These are phyloP conservation scores for Brotula barbata DNA, from an alignment of 2,797 vertebrate species.

Conservation along the genomic window DNA sequence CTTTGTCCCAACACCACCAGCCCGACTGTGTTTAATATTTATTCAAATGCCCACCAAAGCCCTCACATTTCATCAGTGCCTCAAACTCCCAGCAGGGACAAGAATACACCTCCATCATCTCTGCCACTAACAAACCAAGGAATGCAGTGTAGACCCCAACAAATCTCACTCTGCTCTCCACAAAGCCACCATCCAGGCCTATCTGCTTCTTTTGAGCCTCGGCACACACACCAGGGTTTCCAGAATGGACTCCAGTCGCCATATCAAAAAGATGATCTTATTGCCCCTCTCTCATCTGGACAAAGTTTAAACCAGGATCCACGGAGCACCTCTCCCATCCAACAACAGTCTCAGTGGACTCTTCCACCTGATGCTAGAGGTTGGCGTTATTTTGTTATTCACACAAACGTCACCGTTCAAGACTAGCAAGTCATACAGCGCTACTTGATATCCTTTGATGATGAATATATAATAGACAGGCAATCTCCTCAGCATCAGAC, in stretches of 20 bases:
- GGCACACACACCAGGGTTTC: constrained; percentile 16
- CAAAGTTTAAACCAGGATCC: constrained; percentile 20
- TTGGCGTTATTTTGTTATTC: constrained; percentile 15
- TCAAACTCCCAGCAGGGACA: constrained; percentile 12
- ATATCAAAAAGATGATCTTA: constrained; percentile 23
- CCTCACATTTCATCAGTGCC: not conserved
- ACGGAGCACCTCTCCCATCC: constrained; percentile 26
- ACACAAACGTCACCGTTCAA: too few species aligned
- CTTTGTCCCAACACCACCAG: constrained; percentile 31
- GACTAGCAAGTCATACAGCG: too few species aligned
- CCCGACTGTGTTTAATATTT: not conserved
- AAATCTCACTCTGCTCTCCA: constrained; percentile 28
- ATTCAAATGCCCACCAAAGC: constrained; percentile 3
- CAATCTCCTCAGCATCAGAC: too few species aligned
- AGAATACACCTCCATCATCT: constrained; percentile 32
- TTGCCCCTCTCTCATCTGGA: constrained; percentile 4
- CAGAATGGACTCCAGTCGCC: constrained; percentile 45
- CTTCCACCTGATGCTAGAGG: constrained; percentile 41
- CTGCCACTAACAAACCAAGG: constrained; percentile 27
- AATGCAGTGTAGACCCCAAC: constrained; percentile 12
- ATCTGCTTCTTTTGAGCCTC: constrained; percentile 23
- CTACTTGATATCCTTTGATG: too few species aligned
- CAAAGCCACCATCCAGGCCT: constrained; percentile 20
- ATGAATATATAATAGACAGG: too few species aligned
- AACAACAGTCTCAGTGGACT: constrained; percentile 61